Evolutionary conservation across 92 coral and sea anemone genomes (phyloP).

Genomic region (Anthopleura xanthogrammica): DNA sequence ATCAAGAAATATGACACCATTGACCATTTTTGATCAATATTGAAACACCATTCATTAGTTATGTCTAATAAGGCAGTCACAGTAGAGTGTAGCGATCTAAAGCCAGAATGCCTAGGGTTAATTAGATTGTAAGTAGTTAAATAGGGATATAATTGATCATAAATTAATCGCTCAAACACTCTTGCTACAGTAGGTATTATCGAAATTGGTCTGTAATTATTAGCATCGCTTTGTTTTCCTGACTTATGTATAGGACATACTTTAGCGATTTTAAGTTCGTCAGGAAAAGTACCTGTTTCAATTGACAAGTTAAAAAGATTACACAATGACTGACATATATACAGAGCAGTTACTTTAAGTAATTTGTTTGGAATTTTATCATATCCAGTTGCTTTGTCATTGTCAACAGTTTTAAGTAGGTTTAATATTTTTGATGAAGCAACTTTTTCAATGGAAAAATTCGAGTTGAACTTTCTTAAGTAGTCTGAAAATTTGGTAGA

Average conservation of each 20-base stretch:
- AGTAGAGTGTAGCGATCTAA: constrained; percentile 23
- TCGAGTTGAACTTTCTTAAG: background rate
- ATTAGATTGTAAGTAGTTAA: background rate
- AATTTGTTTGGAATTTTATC: constrained; percentile 24
- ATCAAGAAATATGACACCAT: constrained; percentile 22
- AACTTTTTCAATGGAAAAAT: background rate
- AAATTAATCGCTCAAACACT: background rate
- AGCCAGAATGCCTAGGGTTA: constrained; percentile 28
- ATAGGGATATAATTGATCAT: background rate
- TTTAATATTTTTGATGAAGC: too few relatives aligned
- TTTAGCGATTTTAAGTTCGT: background rate
- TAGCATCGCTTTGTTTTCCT: background rate
- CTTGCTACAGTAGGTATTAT: background rate
- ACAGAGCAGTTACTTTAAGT: constrained; percentile 4
- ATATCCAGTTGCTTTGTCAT: background rate
- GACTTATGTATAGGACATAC: background rate
- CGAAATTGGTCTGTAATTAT: background rate
- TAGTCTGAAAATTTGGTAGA: background rate
- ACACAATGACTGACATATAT: background rate
- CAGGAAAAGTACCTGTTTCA: background rate
- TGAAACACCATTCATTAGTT: constrained; percentile 16
- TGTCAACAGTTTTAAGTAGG: background rate
- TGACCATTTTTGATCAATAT: constrained; percentile 17
- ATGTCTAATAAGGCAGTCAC: constrained; percentile 22
- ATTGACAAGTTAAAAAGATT: background rate